Evolutionary conservation across 2,113 vertebrate species (phyloP).

Genomic region (Lontra canadensis): DNA sequence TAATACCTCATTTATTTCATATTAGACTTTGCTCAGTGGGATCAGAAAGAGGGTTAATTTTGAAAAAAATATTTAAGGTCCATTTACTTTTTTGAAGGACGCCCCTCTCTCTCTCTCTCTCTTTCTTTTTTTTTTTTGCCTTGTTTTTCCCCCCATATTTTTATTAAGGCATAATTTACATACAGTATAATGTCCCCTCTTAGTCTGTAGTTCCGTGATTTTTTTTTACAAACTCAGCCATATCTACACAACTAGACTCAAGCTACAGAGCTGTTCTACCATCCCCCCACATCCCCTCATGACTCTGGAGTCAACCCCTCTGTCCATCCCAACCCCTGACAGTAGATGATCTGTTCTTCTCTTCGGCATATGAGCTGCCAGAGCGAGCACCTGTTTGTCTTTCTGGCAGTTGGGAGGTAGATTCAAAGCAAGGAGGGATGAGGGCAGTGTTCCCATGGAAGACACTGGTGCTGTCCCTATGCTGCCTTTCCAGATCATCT

Average conservation of each 20-base stretch:
- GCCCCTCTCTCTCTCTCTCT: neutral
- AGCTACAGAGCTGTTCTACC: neutral
- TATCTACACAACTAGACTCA: neutral
- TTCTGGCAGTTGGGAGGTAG: neutral
- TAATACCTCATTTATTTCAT: neutral
- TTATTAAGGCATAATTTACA: neutral
- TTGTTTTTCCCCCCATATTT: neutral
- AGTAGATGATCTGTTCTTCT: neutral
- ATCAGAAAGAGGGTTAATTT: neutral
- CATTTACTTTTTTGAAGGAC: neutral
- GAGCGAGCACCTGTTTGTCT: neutral
- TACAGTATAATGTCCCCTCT: neutral
- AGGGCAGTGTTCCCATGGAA: fast-evolving
- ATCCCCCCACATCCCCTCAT: neutral
- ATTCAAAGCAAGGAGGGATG: neutral
- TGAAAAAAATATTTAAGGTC: neutral
- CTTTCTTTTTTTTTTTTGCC: neutral
- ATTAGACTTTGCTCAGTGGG: neutral
- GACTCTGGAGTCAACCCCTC: neutral
- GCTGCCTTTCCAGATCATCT: conserved; percentile 27
- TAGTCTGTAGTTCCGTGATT: neutral
- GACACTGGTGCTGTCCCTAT: fast-evolving
- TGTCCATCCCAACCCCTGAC: neutral
- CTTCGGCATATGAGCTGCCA: neutral
- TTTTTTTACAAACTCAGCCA: neutral